Conservation (phyloP, 2,797 vertebrate genomes). For the Micropoecilia bifurca region DNA sequence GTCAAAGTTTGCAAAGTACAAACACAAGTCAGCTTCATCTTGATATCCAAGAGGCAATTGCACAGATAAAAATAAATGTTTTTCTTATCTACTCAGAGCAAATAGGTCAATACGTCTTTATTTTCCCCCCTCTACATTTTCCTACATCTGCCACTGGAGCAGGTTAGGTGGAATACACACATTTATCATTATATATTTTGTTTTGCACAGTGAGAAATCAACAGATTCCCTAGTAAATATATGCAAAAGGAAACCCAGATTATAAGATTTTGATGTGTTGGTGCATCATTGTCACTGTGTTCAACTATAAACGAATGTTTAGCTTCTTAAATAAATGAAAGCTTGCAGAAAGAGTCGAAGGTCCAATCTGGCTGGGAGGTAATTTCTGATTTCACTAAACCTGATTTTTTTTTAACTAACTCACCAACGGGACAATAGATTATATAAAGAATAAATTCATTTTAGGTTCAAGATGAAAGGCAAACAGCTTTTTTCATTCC, state of each 20-base stretch:
- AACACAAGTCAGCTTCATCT: neutral
- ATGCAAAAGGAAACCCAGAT: neutral
- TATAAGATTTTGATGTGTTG: neutral
- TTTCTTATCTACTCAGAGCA: neutral
- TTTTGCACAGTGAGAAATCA: neutral
- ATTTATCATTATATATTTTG: neutral
- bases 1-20: constrained; percentile 1
- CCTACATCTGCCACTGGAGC: neutral
- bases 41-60: neutral
- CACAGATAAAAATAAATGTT: neutral
- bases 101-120: neutral
- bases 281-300: neutral
- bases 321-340: neutral
- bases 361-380: neutral
- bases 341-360: neutral
- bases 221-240: neutral
- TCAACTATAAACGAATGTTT: neutral
- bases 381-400: constrained; percentile 1
- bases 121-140: neutral
- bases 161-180: neutral
- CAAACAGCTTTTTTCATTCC: constrained; percentile 4
- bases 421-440: neutral
- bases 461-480: constrained; percentile 1
- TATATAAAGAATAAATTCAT: constrained; percentile 6
- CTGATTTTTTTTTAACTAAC: neutral